Evolutionary conservation across 2,797 vertebrate genomes (phyloP).

Genomic region (Vipera ursinii): DNA sequence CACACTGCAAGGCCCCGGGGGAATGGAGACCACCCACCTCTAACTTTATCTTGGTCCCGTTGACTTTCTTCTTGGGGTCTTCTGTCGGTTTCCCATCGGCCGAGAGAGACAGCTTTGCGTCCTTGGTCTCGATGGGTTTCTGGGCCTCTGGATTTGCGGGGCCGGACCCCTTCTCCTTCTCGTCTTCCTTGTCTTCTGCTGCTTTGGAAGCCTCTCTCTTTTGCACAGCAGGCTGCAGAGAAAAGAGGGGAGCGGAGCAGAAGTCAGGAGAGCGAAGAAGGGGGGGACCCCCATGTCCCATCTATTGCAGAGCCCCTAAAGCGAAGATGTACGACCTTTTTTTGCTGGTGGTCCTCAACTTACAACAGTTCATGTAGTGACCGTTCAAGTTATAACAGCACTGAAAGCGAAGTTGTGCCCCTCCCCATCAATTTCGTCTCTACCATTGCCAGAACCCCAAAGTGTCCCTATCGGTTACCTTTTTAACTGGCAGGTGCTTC

Average conservation of each 20-base stretch:
- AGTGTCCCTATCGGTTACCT: not conserved
- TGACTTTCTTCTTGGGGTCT: not conserved
- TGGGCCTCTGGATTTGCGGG: not conserved
- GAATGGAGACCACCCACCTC: not conserved
- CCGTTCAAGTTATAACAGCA: too few relatives aligned
- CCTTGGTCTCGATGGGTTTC: not conserved
- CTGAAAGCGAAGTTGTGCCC: not conserved
- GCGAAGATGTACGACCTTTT: not conserved
- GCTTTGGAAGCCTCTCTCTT: not conserved
- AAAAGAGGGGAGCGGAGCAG: fast-evolving
- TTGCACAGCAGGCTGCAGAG: not conserved
- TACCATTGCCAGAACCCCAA: not conserved
- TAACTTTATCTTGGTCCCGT: fast-evolving
- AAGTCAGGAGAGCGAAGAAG: not conserved
- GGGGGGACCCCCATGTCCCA: too few relatives aligned
- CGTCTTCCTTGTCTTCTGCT: not conserved
- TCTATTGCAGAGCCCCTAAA: not conserved
- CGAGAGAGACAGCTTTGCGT: not conserved
- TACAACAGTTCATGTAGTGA: not conserved
- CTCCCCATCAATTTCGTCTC: too few relatives aligned
- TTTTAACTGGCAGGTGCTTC: not conserved
- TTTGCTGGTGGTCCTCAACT: not conserved
- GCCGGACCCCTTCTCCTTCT: not conserved
- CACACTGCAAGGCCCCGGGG: not conserved
- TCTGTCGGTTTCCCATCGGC: fast-evolving